Base-by-base conservation (phyloP, 1,140 invertebrate genomes). In the Sesamia nonagrioides region DNA sequence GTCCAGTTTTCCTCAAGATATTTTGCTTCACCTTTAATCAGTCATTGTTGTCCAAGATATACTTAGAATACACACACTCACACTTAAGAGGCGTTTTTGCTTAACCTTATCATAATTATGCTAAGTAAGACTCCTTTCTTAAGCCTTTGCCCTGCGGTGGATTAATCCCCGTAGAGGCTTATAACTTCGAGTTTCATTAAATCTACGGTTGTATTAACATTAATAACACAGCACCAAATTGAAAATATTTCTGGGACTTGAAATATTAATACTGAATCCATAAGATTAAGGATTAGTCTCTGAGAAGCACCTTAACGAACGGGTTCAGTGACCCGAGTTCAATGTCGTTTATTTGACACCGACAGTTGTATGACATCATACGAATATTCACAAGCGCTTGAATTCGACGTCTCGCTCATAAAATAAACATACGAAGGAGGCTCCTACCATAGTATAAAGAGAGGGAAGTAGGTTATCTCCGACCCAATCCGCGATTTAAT, bases 261-360 rank as follows among this genome's bases (percentile, higher is more conserved):
- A 50, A 50, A 50, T 50, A 50, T n/a, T 45, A 45, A 45, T 11
- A 11, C 11, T 45, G 42, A 50, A 50, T 50, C 45, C 17, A 21
- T 42, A 45, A 42, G 5, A 63, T 63, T 63, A 40, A 63, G 61
- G 61, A 66, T 66, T 63, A 63, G 33, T 27, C 21, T 66, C 4
- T 13, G 17, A 42, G 37, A 66, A 18, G n/a, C n/a, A 8, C 37
- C 37, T 40, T 40, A 69, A 50, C 21, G 42, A 21, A 18, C 18
- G 66, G 21, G 42, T 18, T 69, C 66, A 69, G 18, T 69, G 21
- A 69, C 66, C 66, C 15, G 18, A 27, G 66, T 69, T 69, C 66
- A 69, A 69, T 69, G 66, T 69, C 66, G 42, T 50, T 8, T 48
- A 33, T 69, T 69, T 69, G 42, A 69, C 66, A 69, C 66, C 63